phyloP scores from a whole-genome alignment of 1,140 invertebrate species.

The Orchestia grillus region DNA sequence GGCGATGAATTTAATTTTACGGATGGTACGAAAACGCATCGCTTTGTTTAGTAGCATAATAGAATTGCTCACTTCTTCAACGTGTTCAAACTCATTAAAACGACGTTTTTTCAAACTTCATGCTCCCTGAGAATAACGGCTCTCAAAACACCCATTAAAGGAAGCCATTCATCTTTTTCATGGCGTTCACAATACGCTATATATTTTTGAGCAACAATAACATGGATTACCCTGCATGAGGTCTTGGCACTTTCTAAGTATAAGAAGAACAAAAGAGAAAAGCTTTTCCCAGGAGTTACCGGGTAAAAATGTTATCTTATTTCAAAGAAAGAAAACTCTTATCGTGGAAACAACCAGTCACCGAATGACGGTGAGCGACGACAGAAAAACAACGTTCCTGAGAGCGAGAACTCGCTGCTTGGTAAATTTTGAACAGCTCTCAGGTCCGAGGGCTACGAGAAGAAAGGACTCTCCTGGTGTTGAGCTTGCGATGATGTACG shows the following conservation, averaged over 20 bases:
- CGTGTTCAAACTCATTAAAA: neutral
- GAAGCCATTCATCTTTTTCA: neutral
- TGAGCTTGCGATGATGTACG: slow-evolving; percentile 29
- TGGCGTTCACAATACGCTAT: neutral
- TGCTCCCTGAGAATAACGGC: neutral
- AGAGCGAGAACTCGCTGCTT: neutral
- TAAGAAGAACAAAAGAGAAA: neutral
- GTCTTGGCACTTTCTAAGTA: neutral
- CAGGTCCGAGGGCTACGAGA: neutral
- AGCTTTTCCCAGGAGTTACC: neutral
- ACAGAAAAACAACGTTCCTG: neutral
- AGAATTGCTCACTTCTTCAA: neutral
- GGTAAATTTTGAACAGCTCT: slow-evolving; percentile 11
- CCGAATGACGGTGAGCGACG: neutral
- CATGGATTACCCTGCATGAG: neutral
- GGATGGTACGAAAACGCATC: neutral
- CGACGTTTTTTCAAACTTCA: neutral
- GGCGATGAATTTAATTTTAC: neutral
- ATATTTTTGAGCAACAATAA: neutral
- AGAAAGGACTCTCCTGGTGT: neutral
- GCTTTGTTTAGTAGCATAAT: neutral
- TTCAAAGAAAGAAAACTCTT: neutral
- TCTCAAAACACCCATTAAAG: slow-evolving; percentile 19
- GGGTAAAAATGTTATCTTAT: neutral
- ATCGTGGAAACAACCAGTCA: neutral